Evolutionary conservation across 1,140 invertebrate species (phyloP).

Genomic region (Aphelinus certus): DNA sequence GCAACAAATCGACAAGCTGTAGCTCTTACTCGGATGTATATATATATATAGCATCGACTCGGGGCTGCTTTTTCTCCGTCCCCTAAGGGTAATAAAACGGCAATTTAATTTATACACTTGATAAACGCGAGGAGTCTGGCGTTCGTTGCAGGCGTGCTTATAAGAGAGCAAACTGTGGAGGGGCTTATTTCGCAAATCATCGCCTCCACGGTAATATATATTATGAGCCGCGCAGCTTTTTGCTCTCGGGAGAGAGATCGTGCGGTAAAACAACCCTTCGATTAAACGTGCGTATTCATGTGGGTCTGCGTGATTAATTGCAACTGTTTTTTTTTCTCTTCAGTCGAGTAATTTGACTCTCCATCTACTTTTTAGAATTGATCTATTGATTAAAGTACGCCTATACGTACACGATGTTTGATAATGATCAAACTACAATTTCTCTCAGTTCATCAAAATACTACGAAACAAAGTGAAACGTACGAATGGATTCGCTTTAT

Average conservation of each 20-base stretch:
- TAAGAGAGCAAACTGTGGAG: constrained; percentile 51
- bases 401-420: too few species aligned
- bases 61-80: constrained; percentile 40
- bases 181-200: constrained; percentile 64
- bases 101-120: constrained; percentile 67
- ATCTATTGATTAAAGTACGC: too few species aligned
- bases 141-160: constrained; percentile 39
- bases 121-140: constrained; percentile 54
- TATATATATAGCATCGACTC: background rate
- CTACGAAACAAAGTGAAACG: too few species aligned
- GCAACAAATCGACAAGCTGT: background rate
- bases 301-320: background rate
- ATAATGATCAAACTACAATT: too few species aligned
- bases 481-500: too few species aligned
- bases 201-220: constrained; percentile 50
- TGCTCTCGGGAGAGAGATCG: background rate
- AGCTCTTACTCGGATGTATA: background rate
- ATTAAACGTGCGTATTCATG: background rate
- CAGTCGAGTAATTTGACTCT: too few species aligned
- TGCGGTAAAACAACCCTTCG: constrained; percentile 19
- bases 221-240: constrained; percentile 20
- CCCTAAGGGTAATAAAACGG: constrained; percentile 64
- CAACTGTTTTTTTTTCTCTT: too few species aligned
- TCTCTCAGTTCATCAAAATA: too few species aligned
- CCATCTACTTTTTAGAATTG: too few species aligned